These are phyloP conservation scores for Saturnia japonica DNA, from an alignment of 2,888 invertebrate species.

Conservation along the genomic window DNA sequence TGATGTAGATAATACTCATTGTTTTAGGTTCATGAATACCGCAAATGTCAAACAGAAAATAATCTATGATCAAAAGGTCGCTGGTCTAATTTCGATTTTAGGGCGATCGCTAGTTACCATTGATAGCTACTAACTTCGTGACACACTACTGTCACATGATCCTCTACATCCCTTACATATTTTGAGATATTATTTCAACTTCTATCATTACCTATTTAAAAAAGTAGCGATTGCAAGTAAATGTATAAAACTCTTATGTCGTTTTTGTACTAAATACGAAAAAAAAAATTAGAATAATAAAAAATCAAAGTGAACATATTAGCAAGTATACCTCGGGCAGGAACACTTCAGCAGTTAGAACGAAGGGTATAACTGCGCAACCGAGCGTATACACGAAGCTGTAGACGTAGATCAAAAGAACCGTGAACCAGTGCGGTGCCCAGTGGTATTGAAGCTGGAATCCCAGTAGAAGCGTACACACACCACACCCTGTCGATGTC, in stretches of 20 bases:
- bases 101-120: no score
- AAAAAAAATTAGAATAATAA: background rate
- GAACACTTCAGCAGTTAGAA: conserved; percentile 67
- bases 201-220: no score
- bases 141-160: no score
- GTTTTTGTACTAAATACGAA: background rate
- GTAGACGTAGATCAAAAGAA: conserved; percentile 50
- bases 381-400: conserved; percentile 63
- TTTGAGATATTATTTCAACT: no score
- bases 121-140: no score
- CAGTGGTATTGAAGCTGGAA: conserved; percentile 50
- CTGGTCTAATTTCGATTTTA: no score
- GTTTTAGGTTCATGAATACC: no score
- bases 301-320: background rate
- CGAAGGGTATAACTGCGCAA: conserved; percentile 62
- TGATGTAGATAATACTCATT: no score
- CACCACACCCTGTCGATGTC: conserved; percentile 43
- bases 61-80: no score
- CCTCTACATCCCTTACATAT: no score
- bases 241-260: background rate
- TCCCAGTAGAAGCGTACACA: conserved; percentile 50
- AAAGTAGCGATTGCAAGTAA: no score
- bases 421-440: conserved; percentile 56
- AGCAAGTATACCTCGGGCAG: conserved; percentile 56
- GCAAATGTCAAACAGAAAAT: no score